Evolutionary conservation across 2,888 invertebrate genomes (phyloP).

Genomic region (Andrena bicolor): DNA sequence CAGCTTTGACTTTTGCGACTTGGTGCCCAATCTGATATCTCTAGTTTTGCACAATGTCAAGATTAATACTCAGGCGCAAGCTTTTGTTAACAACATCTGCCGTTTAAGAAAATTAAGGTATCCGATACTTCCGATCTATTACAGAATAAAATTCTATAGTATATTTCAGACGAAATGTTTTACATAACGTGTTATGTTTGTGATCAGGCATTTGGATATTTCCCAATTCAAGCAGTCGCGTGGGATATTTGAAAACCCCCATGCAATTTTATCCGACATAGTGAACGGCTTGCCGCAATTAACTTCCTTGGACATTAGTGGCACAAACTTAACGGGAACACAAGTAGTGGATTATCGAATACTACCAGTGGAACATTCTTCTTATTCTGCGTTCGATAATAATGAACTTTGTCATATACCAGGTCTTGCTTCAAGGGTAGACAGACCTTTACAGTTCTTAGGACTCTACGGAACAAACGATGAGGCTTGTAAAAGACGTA

Average conservation of each 20-base stretch:
- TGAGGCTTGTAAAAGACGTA: constrained; percentile 95
- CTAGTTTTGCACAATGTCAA: constrained; percentile 93
- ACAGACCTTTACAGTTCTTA: constrained; percentile 93
- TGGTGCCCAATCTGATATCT: constrained; percentile 89
- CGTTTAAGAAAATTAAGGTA: constrained; percentile 86
- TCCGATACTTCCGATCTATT: constrained; percentile 11
- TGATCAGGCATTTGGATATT: constrained; percentile 91
- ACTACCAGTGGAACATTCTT: constrained; percentile 88
- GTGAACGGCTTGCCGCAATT: constrained; percentile 91
- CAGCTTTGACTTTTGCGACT: constrained; percentile 89
- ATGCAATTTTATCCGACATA: constrained; percentile 89
- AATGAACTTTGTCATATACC: constrained; percentile 90
- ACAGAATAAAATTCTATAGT: not conserved
- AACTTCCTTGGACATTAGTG: constrained; percentile 96
- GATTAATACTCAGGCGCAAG: constrained; percentile 79
- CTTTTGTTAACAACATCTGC: constrained; percentile 82
- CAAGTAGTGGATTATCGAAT: constrained; percentile 88
- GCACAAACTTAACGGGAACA: constrained; percentile 96
- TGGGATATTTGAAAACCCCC: constrained; percentile 91
- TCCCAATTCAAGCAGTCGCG: constrained; percentile 91
- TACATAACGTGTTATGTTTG: constrained; percentile 62
- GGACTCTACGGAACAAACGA: constrained; percentile 96
- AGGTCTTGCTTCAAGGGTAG: constrained; percentile 92
- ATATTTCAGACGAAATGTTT: not conserved
- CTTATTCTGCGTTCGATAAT: constrained; percentile 58